These are phyloP conservation scores for Atrina japonica DNA, from an alignment of 2,888 invertebrate genomes.

Conservation along the genomic window DNA sequence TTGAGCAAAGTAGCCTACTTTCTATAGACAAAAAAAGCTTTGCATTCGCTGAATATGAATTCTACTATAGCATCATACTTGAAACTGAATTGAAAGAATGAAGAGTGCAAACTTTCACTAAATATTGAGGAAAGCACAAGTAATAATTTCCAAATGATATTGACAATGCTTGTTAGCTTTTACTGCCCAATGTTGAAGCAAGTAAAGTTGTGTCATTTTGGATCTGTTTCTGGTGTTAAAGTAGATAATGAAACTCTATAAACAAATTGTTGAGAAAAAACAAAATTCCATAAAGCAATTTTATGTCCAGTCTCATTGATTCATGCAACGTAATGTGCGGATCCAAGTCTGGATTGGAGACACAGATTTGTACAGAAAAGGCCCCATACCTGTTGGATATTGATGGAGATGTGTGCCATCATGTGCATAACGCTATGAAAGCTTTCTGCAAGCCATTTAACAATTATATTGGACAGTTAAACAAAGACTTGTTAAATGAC, in stretches of 20 bases:
- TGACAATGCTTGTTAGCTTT: conserved; percentile 42
- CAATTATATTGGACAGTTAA: conserved; percentile 42
- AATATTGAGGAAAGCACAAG: conserved; percentile 53
- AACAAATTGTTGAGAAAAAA: conserved; percentile 35
- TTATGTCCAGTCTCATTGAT: conserved; percentile 56
- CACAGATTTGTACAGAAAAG: conserved; percentile 35
- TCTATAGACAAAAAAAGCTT: conserved; percentile 37
- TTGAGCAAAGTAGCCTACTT: conserved; percentile 39
- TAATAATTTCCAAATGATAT: conserved; percentile 40
- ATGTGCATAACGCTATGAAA: conserved; percentile 58
- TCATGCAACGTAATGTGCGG: conserved; percentile 60
- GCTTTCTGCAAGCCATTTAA: conserved; percentile 54
- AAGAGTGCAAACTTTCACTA: conserved; percentile 35
- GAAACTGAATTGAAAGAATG: conserved; percentile 26
- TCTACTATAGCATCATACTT: conserved; percentile 37
- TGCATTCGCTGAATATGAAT: conserved; percentile 36
- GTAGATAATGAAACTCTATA: conserved; percentile 41
- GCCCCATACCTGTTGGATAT: conserved; percentile 61
- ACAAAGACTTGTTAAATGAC: conserved; percentile 47
- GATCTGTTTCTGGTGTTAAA: conserved; percentile 36
- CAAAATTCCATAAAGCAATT: conserved; percentile 54
- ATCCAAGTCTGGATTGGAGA: conserved; percentile 53
- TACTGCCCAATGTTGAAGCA: conserved; percentile 24
- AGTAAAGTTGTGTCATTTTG: conserved; percentile 51
- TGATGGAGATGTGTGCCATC: conserved; percentile 63